Evolutionary conservation across 2,888 invertebrate genomes (phyloP).

Genomic region (Chrysopilus asiliformis): DNA sequence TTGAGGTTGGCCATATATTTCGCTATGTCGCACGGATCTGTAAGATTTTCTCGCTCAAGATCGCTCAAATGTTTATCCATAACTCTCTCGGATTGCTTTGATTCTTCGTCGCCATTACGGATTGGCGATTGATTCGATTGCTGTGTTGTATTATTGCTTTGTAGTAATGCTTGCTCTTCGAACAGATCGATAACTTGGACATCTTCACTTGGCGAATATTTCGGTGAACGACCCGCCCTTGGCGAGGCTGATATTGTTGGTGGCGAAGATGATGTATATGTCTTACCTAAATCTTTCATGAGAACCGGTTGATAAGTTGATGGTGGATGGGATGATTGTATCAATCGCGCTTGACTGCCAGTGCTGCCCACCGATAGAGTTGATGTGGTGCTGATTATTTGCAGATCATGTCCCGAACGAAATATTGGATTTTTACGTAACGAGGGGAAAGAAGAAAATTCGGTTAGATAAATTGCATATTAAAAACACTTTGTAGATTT

Average conservation of each 20-base stretch:
- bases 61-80: slow-evolving; percentile 37
- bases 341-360: slow-evolving; percentile 82
- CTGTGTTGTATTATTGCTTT: slow-evolving; percentile 13
- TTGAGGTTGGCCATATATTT: slow-evolving; percentile 36
- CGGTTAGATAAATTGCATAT: too few species aligned
- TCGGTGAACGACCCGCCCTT: slow-evolving; percentile 13
- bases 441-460: too few species aligned
- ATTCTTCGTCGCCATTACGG: slow-evolving; percentile 24
- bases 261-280: slow-evolving; percentile 21
- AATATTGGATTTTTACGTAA: too few species aligned
- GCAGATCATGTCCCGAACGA: too few species aligned
- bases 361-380: slow-evolving; percentile 89
- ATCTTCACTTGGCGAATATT: slow-evolving; percentile 34
- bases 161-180: slow-evolving; percentile 28
- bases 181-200: slow-evolving; percentile 35
- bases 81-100: slow-evolving; percentile 26
- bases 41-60: slow-evolving; percentile 32
- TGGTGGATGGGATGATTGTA: slow-evolving; percentile 88
- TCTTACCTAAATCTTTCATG: slow-evolving; percentile 81
- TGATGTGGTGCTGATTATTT: slow-evolving; percentile 70
- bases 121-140: too few species aligned
- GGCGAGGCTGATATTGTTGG: slow-evolving; percentile 16
- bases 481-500: too few species aligned
- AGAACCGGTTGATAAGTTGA: slow-evolving; percentile 81
- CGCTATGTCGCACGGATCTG: slow-evolving; percentile 33